A percentile compares a stretch with the other conserved stretches of the same genome.
Evolutionary conservation across 2,888 invertebrate species (phyloP).

Genomic region (Phortica magna): DNA sequence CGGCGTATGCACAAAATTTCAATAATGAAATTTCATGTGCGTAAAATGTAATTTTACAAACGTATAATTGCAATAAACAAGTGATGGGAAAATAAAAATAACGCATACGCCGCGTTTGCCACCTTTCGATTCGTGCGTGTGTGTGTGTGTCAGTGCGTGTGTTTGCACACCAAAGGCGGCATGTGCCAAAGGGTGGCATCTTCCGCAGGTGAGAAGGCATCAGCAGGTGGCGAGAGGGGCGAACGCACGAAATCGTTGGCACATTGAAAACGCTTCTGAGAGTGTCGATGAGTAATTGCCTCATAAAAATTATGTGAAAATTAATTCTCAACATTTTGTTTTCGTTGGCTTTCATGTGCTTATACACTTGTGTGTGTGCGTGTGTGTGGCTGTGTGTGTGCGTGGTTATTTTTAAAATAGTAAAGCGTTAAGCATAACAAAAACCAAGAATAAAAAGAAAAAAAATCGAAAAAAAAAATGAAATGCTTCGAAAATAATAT

Average conservation of each 20-base stretch:
- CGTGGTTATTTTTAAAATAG: conserved; percentile 54
- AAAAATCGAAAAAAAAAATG: conserved; percentile 42
- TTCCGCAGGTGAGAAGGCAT: neutral
- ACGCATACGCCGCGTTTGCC: conserved; percentile 15
- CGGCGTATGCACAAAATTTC: neutral
- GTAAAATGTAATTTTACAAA: conserved; percentile 32
- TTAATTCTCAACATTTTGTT: conserved; percentile 66
- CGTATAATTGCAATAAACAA: conserved; percentile 29
- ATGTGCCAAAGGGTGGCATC: too few relatives aligned
- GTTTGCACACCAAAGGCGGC: too few relatives aligned
- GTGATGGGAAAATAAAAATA: conserved; percentile 24
- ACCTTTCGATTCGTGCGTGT: neutral
- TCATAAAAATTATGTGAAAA: conserved; percentile 72
- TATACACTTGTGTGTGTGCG: conserved; percentile 24
- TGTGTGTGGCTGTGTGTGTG: neutral
- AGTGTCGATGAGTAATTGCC: conserved; percentile 72
- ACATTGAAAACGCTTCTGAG: conserved; percentile 18
- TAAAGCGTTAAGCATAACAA: conserved; percentile 15
- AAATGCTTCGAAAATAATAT: conserved; percentile 37
- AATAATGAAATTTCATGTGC: conserved; percentile 25
- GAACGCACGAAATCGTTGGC: neutral
- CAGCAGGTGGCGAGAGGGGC: neutral
- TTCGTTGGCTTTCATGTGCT: conserved; percentile 28
- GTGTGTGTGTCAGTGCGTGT: too few relatives aligned
- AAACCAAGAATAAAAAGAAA: conserved; percentile 36